Conservation (phyloP, 1,140 invertebrate genomes). For the Aradophagus sp. region DNA sequence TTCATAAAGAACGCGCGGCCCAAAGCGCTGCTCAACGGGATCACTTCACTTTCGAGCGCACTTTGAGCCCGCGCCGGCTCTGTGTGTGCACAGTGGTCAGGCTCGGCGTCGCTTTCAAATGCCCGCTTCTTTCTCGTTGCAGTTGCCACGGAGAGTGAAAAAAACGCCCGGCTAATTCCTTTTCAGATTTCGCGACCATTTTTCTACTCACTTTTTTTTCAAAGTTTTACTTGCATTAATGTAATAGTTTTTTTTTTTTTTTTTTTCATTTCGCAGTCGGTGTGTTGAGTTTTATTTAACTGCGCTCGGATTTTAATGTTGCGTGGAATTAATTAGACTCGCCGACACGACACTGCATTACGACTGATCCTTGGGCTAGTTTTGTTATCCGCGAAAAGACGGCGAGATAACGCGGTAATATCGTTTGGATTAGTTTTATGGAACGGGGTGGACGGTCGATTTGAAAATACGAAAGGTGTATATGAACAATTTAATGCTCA, state of each 20-base stretch:
- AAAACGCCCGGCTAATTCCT: too few species aligned
- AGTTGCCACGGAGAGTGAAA: constrained; percentile 30
- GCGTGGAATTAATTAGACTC: constrained; percentile 35
- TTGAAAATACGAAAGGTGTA: too few species aligned
- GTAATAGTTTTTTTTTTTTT: too few species aligned
- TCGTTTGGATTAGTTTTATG: too few species aligned
- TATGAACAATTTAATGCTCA: too few species aligned
- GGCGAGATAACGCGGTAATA: too few species aligned
- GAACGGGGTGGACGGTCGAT: too few species aligned
- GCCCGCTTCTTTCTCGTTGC: constrained; percentile 17
- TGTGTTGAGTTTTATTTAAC: constrained; percentile 38
- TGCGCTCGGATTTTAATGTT: constrained; percentile 23
- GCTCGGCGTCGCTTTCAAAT: constrained; percentile 32
- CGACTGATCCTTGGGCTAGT: constrained; percentile 4
- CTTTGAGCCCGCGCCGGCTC: constrained; percentile 26
- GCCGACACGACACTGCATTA: constrained; percentile 1
- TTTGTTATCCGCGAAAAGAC: constrained; percentile 1
- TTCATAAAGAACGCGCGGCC: constrained; percentile 60
- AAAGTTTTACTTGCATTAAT: too few species aligned
- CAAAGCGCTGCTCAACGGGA: constrained; percentile 48
- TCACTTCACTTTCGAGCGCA: constrained; percentile 65
- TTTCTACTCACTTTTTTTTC: too few species aligned
- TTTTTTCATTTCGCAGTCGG: too few species aligned
- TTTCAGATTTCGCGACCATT: too few species aligned
- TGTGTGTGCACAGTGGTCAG: constrained; percentile 36